Base-by-base conservation (phyloP, 2,113 vertebrate genomes). In the Calidris pygmaea region DNA sequence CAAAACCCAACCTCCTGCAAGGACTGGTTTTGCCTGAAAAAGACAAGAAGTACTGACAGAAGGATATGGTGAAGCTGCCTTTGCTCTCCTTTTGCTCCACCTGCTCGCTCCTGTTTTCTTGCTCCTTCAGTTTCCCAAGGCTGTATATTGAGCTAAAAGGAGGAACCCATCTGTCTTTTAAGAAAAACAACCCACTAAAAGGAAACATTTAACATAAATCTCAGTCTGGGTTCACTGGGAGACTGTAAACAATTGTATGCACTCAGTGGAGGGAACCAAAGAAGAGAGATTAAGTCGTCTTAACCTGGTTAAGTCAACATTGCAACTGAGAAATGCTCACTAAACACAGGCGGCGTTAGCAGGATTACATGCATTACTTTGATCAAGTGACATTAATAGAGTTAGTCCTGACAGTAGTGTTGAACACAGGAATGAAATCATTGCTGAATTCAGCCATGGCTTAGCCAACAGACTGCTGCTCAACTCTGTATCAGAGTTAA, bases 231-330 rank as follows among this genome's bases (percentile, higher is more conserved):
- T 81, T 92, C 47, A 50, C 52, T 63, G 77, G 32, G 60, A 84
- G 50, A 35, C 58, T 81, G 26, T 81, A 34, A 91, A 65, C 43
- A 60, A 9, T 81, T 74, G 5, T 47, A 52, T 72, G 60, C 37
- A 6, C 37, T 81, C 65, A 35, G 73, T 29, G 81, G 58, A 91
- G 77, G 60, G 21, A 66, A 80, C 47, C 1, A 1, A 87, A 74
- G 72, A 81, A 77, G 86, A 67, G 65, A 74, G 53, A 95, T 87
- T 68, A 95, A 87, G 66, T 94, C 0, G 0, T 91, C 34, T 95
- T 95, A 94, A 95, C 91, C 91, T 91, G 94, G 76, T 94, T 95
- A 94, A 97, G 70, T 97, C 94, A 95, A 94, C 89, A 89, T 5
- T 89, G 93, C 87, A 89, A 19, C 43, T 92, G 93, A 89, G 94